Base-by-base conservation (phyloP, 2,797 vertebrate genomes). In the Hephaestus fuliginosus region DNA sequence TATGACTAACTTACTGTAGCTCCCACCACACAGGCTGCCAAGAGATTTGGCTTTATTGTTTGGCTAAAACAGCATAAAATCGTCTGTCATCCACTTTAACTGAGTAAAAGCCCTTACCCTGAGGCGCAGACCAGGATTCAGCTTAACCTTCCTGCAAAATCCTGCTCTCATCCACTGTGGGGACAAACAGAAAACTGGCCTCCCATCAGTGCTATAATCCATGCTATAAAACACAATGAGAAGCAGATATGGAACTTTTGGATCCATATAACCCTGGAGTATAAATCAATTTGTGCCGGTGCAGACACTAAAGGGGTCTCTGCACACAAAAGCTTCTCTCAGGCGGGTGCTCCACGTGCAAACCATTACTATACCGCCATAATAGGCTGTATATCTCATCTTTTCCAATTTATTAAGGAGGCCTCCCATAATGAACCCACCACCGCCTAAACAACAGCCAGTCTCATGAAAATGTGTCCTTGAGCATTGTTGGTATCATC, bases 31-130 rank as follows among this genome's bases (percentile, higher is more conserved):
- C 53, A 61, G 36, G 65, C 77, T 80, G 84, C 81, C 84, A 85
- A 87, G 78, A 76, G 39, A 81, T 90, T 74, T 61, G 74, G 79
- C 81, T 88, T 82, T 70, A 76, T 87, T 88, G 82, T 88, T 91
- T 78, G 78, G 85, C 76, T 70, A 68, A 82, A 86, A 87, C 69
- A 82, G 76, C 89, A 85, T 74, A 87, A 92, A 89, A 87, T 80
- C 58, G 22, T 25, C 76, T 73, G 76, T 85, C 84, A 87, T 87
- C 86, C 71, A 86, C 86, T 91, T 81, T 83, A 78, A 83, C 80
- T 11, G 52, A 81, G 76, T 70, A 80, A 90, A 88, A 87, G 75
- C 85, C 65, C 69, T 81, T 62, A 74, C 79, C 82, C 83, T 3
- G 49, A 79, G 78, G 75, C 70, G 36, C 56, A 74, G 78, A 81